Evolutionary conservation across 2,888 invertebrate species (phyloP).

Genomic region (Parnassius smintheus): DNA sequence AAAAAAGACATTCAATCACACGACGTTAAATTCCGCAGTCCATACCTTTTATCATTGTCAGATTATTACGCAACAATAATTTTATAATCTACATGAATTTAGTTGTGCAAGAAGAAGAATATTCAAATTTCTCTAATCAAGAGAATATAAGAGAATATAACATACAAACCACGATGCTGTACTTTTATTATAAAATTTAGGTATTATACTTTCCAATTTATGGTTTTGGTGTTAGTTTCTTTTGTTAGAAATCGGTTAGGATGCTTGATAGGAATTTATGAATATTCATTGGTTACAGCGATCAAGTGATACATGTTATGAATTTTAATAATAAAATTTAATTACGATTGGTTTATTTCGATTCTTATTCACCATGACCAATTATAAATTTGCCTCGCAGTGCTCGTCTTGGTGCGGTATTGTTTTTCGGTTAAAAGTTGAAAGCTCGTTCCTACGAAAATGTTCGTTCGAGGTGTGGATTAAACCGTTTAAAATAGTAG

Average conservation of each 20-base stretch:
- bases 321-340: constrained; percentile 31
- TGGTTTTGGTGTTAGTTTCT: background rate
- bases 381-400: constrained; percentile 51
- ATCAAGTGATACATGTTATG: constrained; percentile 38
- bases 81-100: too few species aligned
- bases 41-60: too few species aligned
- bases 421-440: constrained; percentile 41
- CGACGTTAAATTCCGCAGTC: too few species aligned
- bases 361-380: constrained; percentile 37
- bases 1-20: too few species aligned
- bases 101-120: too few species aligned
- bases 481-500: constrained; percentile 41
- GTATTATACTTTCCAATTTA: background rate
- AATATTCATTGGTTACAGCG: constrained; percentile 34
- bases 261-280: constrained; percentile 27
- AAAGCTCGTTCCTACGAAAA: constrained; percentile 47
- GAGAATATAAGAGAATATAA: too few species aligned
- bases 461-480: constrained; percentile 74
- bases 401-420: constrained; percentile 28
- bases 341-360: constrained; percentile 31
- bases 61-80: too few species aligned
- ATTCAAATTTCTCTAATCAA: too few species aligned
- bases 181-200: background rate
- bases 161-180: background rate
- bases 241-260: constrained; percentile 6